A percentile compares a stretch with the other conserved stretches of the same genome.
Evolutionary conservation across 1,140 invertebrate genomes (phyloP).

Genomic region (Zaprionus nigranus): DNA sequence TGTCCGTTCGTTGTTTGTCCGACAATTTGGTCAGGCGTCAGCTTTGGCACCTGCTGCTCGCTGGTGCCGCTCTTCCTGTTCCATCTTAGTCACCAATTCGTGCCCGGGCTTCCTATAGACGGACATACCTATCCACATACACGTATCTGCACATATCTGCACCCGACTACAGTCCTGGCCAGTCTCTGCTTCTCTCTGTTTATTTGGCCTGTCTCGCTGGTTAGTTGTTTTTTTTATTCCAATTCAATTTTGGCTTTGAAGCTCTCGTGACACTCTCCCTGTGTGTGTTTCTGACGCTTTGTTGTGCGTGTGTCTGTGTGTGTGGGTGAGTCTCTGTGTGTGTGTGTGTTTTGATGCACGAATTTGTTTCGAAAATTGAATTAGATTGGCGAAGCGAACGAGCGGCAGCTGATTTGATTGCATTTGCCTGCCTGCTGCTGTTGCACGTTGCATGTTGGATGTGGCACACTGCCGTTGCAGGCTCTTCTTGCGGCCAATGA

Average conservation of each 20-base stretch:
- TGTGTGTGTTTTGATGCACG: conserved; percentile 46
- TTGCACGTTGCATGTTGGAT: conserved; percentile 42
- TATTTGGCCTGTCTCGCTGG: conserved; percentile 45
- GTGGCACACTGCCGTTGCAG: neutral
- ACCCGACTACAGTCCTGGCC: neutral
- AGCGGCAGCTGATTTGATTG: conserved; percentile 79
- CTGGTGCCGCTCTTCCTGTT: conserved; percentile 61
- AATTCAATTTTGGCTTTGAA: conserved; percentile 77
- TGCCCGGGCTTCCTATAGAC: conserved; percentile 23
- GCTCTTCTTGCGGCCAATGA: conserved; percentile 43
- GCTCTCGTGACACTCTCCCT: conserved; percentile 72
- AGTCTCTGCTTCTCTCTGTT: conserved; percentile 12
- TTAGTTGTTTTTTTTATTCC: conserved; percentile 46
- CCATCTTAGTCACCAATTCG: conserved; percentile 57
- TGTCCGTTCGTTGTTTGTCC: conserved; percentile 52
- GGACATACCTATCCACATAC: conserved; percentile 1
- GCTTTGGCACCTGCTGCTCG: conserved; percentile 71
- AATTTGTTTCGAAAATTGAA: conserved; percentile 79
- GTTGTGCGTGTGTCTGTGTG: conserved; percentile 30
- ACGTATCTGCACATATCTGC: conserved; percentile 7
- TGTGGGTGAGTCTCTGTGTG: conserved; percentile 33
- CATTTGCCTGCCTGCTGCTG: conserved; percentile 48
- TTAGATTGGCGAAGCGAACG: conserved; percentile 69
- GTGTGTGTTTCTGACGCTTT: conserved; percentile 39
- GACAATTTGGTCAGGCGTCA: conserved; percentile 75